Base-by-base conservation (phyloP, 2,888 invertebrate genomes). In the Auanema freiburgensis region DNA sequence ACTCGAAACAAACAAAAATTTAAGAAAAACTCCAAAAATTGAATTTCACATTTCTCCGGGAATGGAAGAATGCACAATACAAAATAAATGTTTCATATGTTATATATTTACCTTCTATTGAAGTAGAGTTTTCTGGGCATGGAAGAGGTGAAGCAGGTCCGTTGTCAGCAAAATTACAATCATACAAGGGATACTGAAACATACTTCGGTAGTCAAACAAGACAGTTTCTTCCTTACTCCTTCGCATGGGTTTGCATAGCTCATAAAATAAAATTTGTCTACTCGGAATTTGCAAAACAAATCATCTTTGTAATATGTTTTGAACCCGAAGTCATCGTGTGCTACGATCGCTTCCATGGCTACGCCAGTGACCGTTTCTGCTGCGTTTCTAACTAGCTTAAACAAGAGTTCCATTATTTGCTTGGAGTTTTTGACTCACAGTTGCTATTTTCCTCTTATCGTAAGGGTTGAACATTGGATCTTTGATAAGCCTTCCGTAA, bases 321-420 rank as follows among this genome's bases (percentile, higher is more conserved):
- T 66, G 40, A 58, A 60, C 2, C 58, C 63, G 23, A 72, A 72
- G 42, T 72, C 72, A 62, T 70, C 69, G 43, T 62, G 21, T 0
- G 70, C 68, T 14, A 72, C 69, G 25, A 72, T 63, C 11, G 66
- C 63, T 63, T 72, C 72, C 11, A 67, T 60, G 1, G 66, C 65
- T n/a, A 63, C 57, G 11, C 67, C 66, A 2, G 65, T 42, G 6
- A 63, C 65, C 56, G 63, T 65, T 42, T 72, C 72, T 4, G 67
- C 66, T 18, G 65, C 66, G 51, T 56, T 60, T 59, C 66, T 66
- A 4, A 72, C 49, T 0, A 55, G 64, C 42, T 61, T 8, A 43
- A 44, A 52, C 11, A 16, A 33, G n/a, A 43, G 16, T 11, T 49
- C 49, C 14, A 10, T 62, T 14, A 24, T 21, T 11, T 8, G 18